Percentiles rank a stretch among this genome's conserved stretches.
Conservation (phyloP, 1,140 invertebrate genomes). For the Ceratoteleas bidentatus region DNA sequence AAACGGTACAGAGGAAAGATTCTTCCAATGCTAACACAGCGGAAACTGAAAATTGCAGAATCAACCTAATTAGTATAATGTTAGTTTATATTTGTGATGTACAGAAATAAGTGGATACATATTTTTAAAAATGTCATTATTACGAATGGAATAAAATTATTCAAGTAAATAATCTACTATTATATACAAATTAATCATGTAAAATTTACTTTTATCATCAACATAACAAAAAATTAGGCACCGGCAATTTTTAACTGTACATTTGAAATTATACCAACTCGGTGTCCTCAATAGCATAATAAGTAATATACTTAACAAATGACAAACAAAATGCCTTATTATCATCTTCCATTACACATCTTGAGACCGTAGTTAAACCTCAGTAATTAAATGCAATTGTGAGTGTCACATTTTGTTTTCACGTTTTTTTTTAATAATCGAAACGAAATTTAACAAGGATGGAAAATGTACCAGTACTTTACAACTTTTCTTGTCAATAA, state of each 20-base stretch:
- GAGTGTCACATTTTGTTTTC: neutral
- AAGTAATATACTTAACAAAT: slow-evolving; percentile 21
- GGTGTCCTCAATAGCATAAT: too few relatives aligned
- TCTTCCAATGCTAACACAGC: slow-evolving; percentile 71
- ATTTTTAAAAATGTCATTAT: neutral
- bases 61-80: neutral
- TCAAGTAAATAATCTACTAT: neutral
- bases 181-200: neutral
- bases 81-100: slow-evolving; percentile 4
- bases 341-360: too few relatives aligned
- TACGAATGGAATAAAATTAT: neutral
- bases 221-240: slow-evolving; percentile 9
- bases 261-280: too few relatives aligned
- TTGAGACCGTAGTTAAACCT: too few relatives aligned
- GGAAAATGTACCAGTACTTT: slow-evolving; percentile 61
- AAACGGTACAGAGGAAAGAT: slow-evolving; percentile 77
- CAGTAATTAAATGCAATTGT: slow-evolving; percentile 1
- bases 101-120: neutral
- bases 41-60: slow-evolving; percentile 64
- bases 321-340: slow-evolving; percentile 36
- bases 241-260: neutral
- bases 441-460: slow-evolving; percentile 17
- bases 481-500: slow-evolving; percentile 34
- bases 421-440: neutral
- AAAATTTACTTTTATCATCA: slow-evolving; percentile 21